Evolutionary conservation across 2,797 vertebrate genomes (phyloP).

Genomic region (Enteromius afrohamiltoni): DNA sequence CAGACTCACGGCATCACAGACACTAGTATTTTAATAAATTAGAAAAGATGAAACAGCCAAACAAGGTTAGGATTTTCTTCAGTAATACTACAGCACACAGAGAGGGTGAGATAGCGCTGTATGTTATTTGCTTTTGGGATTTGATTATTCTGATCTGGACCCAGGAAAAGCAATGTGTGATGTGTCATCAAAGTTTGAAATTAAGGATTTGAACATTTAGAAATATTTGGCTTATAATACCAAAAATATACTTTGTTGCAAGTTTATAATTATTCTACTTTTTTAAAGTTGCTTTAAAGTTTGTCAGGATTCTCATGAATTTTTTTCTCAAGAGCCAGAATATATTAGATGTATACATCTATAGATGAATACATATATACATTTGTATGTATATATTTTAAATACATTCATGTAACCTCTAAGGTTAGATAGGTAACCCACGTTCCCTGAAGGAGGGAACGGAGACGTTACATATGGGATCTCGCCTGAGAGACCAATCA

Average conservation of each 20-base stretch:
- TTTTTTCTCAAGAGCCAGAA: too few species aligned
- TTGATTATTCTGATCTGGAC: not conserved
- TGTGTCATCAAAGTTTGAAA: not conserved
- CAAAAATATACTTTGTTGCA: not conserved
- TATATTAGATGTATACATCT: too few species aligned
- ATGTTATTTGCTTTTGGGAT: constrained; percentile 9
- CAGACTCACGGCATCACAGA: not conserved
- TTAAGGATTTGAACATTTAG: not conserved
- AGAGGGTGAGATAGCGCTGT: not conserved
- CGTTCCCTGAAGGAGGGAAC: too few species aligned
- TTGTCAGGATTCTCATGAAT: too few species aligned
- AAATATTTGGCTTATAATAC: not conserved
- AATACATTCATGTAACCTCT: too few species aligned
- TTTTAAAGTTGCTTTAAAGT: too few species aligned
- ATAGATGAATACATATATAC: too few species aligned
- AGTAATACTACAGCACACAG: not conserved
- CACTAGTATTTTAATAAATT: not conserved
- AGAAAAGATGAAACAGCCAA: not conserved
- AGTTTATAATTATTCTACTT: not conserved
- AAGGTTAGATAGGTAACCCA: too few species aligned
- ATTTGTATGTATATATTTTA: too few species aligned
- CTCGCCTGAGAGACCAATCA: too few species aligned
- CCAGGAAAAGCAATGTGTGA: not conserved
- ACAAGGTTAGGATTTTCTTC: not conserved
- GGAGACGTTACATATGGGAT: too few species aligned